phyloP scores from a whole-genome alignment of 2,888 invertebrate species.

The Conomelus anceps region DNA sequence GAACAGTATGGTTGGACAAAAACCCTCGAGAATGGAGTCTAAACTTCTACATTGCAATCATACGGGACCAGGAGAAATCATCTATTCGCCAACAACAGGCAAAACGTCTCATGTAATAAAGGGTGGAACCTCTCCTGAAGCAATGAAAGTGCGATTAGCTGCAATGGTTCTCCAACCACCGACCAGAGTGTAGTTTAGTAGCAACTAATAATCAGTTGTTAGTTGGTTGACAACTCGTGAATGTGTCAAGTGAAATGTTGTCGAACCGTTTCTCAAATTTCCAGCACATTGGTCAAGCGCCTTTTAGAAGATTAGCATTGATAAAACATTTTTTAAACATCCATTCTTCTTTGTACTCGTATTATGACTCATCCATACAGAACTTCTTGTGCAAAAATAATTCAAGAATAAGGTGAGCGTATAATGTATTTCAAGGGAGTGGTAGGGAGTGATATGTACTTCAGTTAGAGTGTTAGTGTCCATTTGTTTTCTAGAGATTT shows the following conservation, averaged over 20 bases:
- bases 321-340: no score
- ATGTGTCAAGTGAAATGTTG: neutral
- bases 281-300: neutral
- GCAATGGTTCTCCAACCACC: slow-evolving; percentile 85
- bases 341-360: neutral
- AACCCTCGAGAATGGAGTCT: slow-evolving; percentile 29
- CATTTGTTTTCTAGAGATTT: no score
- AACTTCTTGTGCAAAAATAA: neutral
- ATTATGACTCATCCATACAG: neutral
- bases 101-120: slow-evolving; percentile 39
- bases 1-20: slow-evolving; percentile 34
- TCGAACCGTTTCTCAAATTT: neutral
- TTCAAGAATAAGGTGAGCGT: neutral
- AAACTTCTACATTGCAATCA: neutral
- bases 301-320: neutral
- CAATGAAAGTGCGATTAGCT: slow-evolving; percentile 84
- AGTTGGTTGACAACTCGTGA: neutral
- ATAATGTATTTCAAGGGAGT: no score
- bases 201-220: neutral
- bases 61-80: slow-evolving; percentile 53
- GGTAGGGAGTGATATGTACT: no score
- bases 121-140: slow-evolving; percentile 60
- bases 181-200: slow-evolving; percentile 62
- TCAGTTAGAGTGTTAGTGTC: no score
- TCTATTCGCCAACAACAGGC: slow-evolving; percentile 51